Base-by-base conservation (phyloP, 2,888 invertebrate genomes). In the Bembecia ichneumoniformis region DNA sequence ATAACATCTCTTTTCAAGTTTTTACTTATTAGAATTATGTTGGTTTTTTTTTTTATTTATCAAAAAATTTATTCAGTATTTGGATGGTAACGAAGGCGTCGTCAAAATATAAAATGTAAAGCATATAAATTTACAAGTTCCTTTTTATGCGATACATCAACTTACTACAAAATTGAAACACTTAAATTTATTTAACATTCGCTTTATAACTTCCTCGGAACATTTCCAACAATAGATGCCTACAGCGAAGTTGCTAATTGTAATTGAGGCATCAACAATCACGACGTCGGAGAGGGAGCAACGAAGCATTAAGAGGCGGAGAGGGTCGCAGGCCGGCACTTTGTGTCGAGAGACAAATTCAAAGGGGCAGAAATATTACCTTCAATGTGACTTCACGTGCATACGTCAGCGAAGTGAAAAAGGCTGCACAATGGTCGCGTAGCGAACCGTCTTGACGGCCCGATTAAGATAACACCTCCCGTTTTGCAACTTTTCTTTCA, bases 391-490 rank as follows among this genome's bases (percentile, higher is more conserved):
- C 47, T 47, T 47, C 16, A 28, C 46, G 13, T 61, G 66, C 70
- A 66, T 59, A 63, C 60, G 71, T 62, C 70, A 67, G 66, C 64
- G 66, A 60, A 63, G 62, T 67, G 77, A 69, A 75, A 76, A 66
- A 62, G 59, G 60, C 61, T 59, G 50, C 62, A 81, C 80, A 81
- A 77, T 76, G 55, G 66, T 52, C 57, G 64, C 52, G 63, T 64
- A 66, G 64, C 63, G 60, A 54, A 50, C 48, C 66, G 65, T 65
- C 69, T 71, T 73, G 71, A 66, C 72, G 63, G 58, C 64, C 64
- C 78, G 79, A 80, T 81, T 77, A 77, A 80, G 78, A 79, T 77
- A 79, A 81, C 77, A 66, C 74, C 67, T 68, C 58, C 59, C 64
- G 64, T 67, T 68, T 68, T 66, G 40, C 40, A 40, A 40, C 13